These are phyloP conservation scores for Thamnaconus septentrionalis DNA, from an alignment of 2,113 vertebrate genomes.

Conservation along the genomic window DNA sequence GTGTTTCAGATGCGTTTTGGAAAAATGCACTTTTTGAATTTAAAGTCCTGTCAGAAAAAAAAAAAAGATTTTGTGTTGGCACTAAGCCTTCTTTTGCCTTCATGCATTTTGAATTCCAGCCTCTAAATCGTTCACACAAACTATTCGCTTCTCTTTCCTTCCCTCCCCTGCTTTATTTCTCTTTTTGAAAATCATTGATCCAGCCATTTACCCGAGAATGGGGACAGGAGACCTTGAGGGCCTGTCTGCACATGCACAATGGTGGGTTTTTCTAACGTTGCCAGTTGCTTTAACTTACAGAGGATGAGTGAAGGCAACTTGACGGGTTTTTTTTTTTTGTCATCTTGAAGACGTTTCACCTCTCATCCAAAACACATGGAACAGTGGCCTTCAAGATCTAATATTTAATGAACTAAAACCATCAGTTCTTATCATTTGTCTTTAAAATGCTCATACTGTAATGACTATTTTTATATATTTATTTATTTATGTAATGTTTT, in stretches of 20 bases:
- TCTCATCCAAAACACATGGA: no score
- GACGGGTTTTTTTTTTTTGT: no score
- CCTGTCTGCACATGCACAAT: constrained; percentile 49
- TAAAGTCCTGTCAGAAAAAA: constrained; percentile 31
- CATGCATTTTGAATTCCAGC: constrained; percentile 55
- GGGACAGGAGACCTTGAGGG: constrained; percentile 32
- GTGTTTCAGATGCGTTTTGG: constrained; percentile 32
- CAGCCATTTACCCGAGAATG: constrained; percentile 28
- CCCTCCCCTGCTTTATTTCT: constrained; percentile 38
- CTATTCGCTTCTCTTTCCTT: neutral
- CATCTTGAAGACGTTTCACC: no score
- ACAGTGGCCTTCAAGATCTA: no score
- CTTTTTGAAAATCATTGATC: constrained; percentile 43
- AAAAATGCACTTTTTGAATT: constrained; percentile 2
- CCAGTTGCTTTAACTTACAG: neutral
- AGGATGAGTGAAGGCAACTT: no score
- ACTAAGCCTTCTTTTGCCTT: constrained; percentile 47
- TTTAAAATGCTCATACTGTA: no score
- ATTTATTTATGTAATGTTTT: constrained; percentile 13
- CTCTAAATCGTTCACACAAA: constrained; percentile 54
- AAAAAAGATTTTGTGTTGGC: constrained; percentile 38
- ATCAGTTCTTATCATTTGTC: no score
- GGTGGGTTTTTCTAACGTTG: constrained; percentile 36
- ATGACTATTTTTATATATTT: no score
- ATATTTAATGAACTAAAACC: no score